Percentiles rank a stretch among this genome's conserved stretches.
Conservation (phyloP, 2,113 vertebrate species). For the Thalassarche chlororhynchos region DNA sequence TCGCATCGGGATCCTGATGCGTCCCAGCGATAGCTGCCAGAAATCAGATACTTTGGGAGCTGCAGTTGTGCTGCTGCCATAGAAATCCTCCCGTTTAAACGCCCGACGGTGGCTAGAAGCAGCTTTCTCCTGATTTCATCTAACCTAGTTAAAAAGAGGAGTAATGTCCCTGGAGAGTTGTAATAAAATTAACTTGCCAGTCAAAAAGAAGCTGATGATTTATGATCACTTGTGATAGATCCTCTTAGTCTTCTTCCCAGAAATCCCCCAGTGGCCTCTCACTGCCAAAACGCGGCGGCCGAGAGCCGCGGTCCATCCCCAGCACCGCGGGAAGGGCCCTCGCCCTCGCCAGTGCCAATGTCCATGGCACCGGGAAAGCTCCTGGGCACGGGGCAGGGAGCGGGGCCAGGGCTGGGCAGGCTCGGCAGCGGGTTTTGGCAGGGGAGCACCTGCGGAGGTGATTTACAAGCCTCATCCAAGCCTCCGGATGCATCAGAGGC, state of each 20-base stretch:
- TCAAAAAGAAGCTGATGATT: neutral
- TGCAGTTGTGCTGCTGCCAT: rapidly evolving
- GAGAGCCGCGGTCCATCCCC: neutral
- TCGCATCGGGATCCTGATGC: neutral
- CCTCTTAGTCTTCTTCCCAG: neutral
- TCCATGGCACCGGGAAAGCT: rapidly evolving
- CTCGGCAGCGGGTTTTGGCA: rapidly evolving
- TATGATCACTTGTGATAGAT: neutral
- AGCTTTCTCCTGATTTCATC: neutral
- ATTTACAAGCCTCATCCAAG: neutral
- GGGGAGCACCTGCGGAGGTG: rapidly evolving
- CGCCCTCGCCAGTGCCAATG: rapidly evolving
- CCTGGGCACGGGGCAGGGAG: neutral
- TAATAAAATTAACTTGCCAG: neutral
- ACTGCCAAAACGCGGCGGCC: rapidly evolving
- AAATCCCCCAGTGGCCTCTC: neutral
- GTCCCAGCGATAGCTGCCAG: neutral
- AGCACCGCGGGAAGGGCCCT: rapidly evolving
- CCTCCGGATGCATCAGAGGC: neutral
- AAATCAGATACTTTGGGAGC: neutral
- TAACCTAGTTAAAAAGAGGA: neutral
- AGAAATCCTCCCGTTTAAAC: neutral
- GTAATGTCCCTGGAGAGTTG: neutral
- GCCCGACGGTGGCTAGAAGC: rapidly evolving
- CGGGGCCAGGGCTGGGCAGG: neutral